Percentiles rank a stretch among this genome's conserved stretches.
Conservation (phyloP, 2,113 vertebrate species). For the Oreochromis spilurus region DNA sequence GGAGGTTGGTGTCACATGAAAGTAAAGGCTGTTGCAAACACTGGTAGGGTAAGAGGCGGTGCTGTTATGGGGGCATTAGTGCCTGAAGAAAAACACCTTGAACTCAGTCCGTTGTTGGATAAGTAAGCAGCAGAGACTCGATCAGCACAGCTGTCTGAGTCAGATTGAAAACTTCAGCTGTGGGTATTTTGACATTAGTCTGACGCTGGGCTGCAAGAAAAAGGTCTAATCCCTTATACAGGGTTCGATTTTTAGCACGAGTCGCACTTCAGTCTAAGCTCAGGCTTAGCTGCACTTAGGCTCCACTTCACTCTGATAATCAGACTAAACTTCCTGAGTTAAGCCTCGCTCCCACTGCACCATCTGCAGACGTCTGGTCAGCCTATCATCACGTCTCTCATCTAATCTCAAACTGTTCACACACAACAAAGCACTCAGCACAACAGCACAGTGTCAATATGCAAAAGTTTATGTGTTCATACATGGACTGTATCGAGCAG, state of each 20-base stretch:
- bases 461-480: not conserved
- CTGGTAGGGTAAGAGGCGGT: not conserved
- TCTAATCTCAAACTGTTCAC: not conserved
- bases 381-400: not conserved
- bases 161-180: not conserved
- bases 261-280: not conserved
- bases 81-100: not conserved
- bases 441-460: not conserved
- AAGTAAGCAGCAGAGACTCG: not conserved
- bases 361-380: not conserved
- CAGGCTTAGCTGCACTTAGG: not conserved
- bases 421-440: not conserved
- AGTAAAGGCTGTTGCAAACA: not conserved
- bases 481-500: accelerated
- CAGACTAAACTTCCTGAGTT: not conserved
- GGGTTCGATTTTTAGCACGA: not conserved
- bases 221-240: not conserved
- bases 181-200: not conserved
- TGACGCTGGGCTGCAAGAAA: not conserved
- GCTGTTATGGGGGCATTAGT: not conserved
- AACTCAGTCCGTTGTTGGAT: not conserved
- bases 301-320: not conserved
- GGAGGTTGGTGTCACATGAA: not conserved
- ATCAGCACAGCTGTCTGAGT: not conserved
- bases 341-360: not conserved